phyloP scores from a whole-genome alignment of 2,113 vertebrate species.

The Lamprologus callipterus region DNA sequence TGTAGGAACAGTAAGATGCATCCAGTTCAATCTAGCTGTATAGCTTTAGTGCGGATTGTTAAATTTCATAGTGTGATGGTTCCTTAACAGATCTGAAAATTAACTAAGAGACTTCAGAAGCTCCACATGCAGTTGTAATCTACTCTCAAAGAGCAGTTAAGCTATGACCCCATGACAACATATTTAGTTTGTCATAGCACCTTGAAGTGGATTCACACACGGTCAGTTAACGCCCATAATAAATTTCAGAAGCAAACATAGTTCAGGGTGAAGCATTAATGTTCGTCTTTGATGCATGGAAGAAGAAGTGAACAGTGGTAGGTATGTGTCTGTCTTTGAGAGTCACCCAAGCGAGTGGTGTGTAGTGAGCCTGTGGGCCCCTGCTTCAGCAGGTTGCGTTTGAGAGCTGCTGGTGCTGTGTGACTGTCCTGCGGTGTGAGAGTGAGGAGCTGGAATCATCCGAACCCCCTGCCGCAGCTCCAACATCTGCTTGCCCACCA shows the following conservation, averaged over 20 bases:
- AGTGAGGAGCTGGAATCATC: constrained; percentile 52
- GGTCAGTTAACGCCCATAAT: constrained; percentile 36
- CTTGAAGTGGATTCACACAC: constrained; percentile 16
- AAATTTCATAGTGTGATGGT: not conserved
- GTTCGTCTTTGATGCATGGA: constrained; percentile 22
- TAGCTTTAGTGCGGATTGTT: not conserved
- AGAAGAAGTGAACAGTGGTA: not conserved
- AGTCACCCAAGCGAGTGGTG: constrained; percentile 30
- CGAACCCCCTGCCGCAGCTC: constrained; percentile 68
- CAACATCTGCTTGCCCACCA: constrained; percentile 68
- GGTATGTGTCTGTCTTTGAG: constrained; percentile 40
- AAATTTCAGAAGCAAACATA: not conserved
- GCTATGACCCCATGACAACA: constrained; percentile 31
- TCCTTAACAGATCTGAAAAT: not conserved
- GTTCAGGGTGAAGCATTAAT: not conserved
- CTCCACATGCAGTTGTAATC: constrained; percentile 12
- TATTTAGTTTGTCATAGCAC: constrained; percentile 3
- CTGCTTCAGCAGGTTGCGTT: constrained; percentile 25
- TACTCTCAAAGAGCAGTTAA: not conserved
- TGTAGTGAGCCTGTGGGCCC: constrained; percentile 7
- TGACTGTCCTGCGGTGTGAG: constrained; percentile 50
- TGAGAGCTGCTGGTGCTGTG: constrained; percentile 33
- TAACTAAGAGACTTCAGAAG: not conserved
- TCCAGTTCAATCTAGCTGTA: not conserved
- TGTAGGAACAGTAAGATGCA: not conserved